Percentiles rank a stretch among this genome's conserved stretches.
Evolutionary conservation across 2,113 vertebrate genomes (phyloP).

Genomic region (Ivindomyrus marchei): DNA sequence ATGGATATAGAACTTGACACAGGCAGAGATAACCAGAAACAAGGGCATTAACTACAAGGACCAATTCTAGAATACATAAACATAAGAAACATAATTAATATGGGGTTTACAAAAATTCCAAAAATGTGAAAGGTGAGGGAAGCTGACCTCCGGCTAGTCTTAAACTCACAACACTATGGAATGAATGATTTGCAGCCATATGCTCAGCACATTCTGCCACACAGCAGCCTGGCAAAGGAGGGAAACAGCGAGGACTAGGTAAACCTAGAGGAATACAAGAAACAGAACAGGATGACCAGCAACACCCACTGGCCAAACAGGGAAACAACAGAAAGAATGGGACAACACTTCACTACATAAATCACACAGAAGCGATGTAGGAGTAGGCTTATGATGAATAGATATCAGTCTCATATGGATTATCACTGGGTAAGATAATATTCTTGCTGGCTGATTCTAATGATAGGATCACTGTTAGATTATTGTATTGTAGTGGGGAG

Average conservation of each 20-base stretch:
- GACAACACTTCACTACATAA: background rate
- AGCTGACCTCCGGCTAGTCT: background rate
- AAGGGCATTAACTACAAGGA: background rate
- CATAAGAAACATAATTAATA: background rate
- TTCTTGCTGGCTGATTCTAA: background rate
- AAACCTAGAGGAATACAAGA: background rate
- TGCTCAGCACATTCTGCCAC: background rate
- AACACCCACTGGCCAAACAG: background rate
- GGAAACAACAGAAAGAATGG: background rate
- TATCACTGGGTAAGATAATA: background rate
- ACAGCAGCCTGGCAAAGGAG: background rate
- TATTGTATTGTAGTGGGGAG: background rate
- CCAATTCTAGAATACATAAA: background rate
- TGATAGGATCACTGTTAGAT: background rate
- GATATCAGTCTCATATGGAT: background rate
- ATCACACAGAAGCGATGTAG: background rate
- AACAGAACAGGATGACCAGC: background rate
- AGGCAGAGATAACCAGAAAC: background rate
- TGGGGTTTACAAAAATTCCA: background rate
- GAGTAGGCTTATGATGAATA: background rate
- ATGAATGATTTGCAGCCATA: background rate
- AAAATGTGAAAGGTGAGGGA: background rate
- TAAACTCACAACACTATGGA: background rate
- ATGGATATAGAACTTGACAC: background rate
- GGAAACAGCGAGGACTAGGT: background rate